A percentile compares a stretch with the other conserved stretches of the same genome.
Evolutionary conservation across 1,140 invertebrate species (phyloP).

Genomic region (Pseudomyrmex gracilis): DNA sequence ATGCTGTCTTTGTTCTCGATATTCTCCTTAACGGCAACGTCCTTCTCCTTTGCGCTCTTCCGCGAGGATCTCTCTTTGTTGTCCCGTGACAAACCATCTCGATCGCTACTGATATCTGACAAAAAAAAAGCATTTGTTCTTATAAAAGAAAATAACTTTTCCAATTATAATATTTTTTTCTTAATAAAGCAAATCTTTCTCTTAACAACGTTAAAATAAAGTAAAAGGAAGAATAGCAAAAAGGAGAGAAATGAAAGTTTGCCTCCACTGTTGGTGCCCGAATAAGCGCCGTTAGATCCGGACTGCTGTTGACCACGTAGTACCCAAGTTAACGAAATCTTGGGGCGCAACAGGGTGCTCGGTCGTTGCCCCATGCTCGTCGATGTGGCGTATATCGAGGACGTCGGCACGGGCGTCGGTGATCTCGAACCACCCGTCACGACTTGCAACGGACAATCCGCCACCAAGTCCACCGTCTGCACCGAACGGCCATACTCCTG

Average conservation of each 20-base stretch:
- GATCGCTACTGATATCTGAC: slow-evolving; percentile 56
- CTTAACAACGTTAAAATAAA: background rate
- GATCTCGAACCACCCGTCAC: slow-evolving; percentile 70
- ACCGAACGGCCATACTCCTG: slow-evolving; percentile 77
- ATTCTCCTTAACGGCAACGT: slow-evolving; percentile 68
- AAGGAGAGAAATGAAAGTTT: background rate
- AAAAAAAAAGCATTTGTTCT: background rate
- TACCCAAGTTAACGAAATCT: slow-evolving; percentile 90
- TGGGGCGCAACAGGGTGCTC: slow-evolving; percentile 87
- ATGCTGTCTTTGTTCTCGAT: slow-evolving; percentile 64
- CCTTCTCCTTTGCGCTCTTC: slow-evolving; percentile 75
- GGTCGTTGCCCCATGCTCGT: slow-evolving; percentile 86
- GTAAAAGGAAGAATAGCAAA: background rate
- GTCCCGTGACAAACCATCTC: slow-evolving; percentile 64
- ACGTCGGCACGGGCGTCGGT: slow-evolving; percentile 63
- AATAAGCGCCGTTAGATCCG: slow-evolving; percentile 46
- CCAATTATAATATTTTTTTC: too few species aligned
- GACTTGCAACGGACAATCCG: slow-evolving; percentile 75
- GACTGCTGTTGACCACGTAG: slow-evolving; percentile 87
- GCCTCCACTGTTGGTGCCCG: slow-evolving; percentile 55
- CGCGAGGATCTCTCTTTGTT: slow-evolving; percentile 72
- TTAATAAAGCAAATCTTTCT: too few species aligned
- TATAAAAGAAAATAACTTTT: too few species aligned
- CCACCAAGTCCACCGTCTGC: slow-evolving; percentile 81
- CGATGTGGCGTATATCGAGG: slow-evolving; percentile 38